Base-by-base conservation (phyloP, 1,140 invertebrate genomes). In the Heliconius hewitsoni region DNA sequence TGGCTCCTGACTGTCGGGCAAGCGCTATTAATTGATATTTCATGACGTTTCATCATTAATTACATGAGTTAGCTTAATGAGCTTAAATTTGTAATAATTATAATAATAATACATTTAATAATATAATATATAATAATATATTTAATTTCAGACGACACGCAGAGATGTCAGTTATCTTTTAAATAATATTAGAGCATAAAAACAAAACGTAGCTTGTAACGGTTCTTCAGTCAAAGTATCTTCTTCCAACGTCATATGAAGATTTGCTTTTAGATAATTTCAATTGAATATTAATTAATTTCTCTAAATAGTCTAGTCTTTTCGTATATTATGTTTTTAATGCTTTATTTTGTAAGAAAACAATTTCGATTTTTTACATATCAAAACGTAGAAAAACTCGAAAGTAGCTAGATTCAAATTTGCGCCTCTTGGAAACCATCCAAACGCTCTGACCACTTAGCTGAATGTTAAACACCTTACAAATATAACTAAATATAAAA, bases 11-110 rank as follows among this genome's bases (percentile, higher is more conserved):
- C 8, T 11, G 55, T 60, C 55, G 55, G 55, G 9, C 55, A 23
- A 60, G 19, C 55, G 55, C 9, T 23, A 9, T 60, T 60, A 60
- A 60, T 60, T 60, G 19, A 23, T 60, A 60, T 60, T 60, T 60
- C 55, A 27, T n/a, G n/a, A 60, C 55, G n/a, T 60, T 52, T 52
- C 55, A 60, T 60, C 2, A 60, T n/a, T 60, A 60, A 23, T 60
- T 60, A 60, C n/a, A 23, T 60, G 55, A 60, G 55, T 60, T 23
- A 23, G 55, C 55, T 60, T 60, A 60, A 60, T 23, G 55, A 60
- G n/a, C 3, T 23, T 60, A n/a, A 60, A 60, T 60, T 60, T 60
- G 55, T 23, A 23, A n/a, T 27, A 19, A 60, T 19, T 23, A n/a
- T n/a, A 34, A 57, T 8, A 52, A 46, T 13, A 16, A 4, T 46